These are phyloP conservation scores for Diabrotica undecimpunctata DNA, from an alignment of 1,140 invertebrate genomes.

Conservation along the genomic window DNA sequence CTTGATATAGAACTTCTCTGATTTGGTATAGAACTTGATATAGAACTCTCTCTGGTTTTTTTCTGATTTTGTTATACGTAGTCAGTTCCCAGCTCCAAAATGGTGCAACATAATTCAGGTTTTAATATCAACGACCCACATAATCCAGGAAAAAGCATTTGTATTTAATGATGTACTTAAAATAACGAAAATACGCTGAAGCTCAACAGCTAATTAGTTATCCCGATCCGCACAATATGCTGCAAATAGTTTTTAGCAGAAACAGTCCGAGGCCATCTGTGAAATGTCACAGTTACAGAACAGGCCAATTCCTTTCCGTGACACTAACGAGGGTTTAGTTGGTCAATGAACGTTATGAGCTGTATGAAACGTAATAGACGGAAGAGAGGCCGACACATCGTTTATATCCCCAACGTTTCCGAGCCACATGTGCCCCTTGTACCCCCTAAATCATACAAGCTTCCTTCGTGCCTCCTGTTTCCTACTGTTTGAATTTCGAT, in stretches of 20 bases:
- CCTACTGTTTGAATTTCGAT: not conserved
- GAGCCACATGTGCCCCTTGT: conserved; percentile 26
- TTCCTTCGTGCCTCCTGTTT: conserved; percentile 6
- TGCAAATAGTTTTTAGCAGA: not conserved
- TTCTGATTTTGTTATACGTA: too few relatives aligned
- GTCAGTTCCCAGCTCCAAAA: too few relatives aligned
- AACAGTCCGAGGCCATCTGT: conserved; percentile 10
- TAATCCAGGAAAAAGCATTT: too few relatives aligned
- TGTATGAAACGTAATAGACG: conserved; percentile 28
- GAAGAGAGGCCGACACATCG: conserved; percentile 31
- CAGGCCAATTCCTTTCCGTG: conserved; percentile 4
- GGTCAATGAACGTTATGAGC: conserved; percentile 31
- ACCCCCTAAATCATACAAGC: conserved; percentile 25
- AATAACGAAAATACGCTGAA: too few relatives aligned
- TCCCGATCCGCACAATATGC: too few relatives aligned
- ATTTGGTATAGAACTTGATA: too few relatives aligned
- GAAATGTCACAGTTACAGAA: conserved; percentile 17
- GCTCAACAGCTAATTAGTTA: too few relatives aligned
- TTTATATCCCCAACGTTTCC: conserved; percentile 29
- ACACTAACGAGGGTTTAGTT: conserved; percentile 22
- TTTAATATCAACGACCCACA: too few relatives aligned
- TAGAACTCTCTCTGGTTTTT: too few relatives aligned
- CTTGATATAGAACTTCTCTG: too few relatives aligned
- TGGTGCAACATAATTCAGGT: too few relatives aligned
- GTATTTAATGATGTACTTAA: too few relatives aligned